Evolutionary conservation across 2,113 vertebrate species (phyloP).

Genomic region (Archilochus colubris): DNA sequence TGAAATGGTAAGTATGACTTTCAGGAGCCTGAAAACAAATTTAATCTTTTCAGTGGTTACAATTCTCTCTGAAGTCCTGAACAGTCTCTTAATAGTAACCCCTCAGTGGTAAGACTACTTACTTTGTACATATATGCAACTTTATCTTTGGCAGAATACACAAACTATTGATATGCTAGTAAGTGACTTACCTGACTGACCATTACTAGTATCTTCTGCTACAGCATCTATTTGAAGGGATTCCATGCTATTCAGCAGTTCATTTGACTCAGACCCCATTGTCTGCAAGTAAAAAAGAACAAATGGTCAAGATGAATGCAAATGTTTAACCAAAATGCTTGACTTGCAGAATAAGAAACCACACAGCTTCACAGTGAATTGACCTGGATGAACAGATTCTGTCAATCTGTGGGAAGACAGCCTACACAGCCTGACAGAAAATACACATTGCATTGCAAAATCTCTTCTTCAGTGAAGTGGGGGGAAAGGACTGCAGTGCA

Average conservation of each 20-base stretch:
- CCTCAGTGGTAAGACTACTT: neutral
- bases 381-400: neutral
- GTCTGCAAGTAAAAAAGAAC: constrained; percentile 68
- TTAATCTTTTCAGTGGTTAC: neutral
- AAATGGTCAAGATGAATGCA: neutral
- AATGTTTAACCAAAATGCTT: neutral
- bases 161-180: neutral
- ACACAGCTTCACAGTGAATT: neutral
- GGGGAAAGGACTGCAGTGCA: neutral
- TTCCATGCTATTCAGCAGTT: constrained; percentile 81
- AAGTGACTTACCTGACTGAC: constrained; percentile 68
- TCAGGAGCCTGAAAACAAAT: neutral
- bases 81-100: neutral
- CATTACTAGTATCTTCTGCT: constrained; percentile 53
- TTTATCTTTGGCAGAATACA: neutral
- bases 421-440: neutral
- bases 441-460: neutral
- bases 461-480: neutral
- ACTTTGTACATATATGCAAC: neutral
- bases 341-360: neutral
- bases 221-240: constrained; percentile 79
- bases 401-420: neutral
- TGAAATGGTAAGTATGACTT: neutral
- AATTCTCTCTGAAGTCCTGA: neutral
- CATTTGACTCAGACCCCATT: constrained; percentile 72